Base-by-base conservation (phyloP, 2,888 invertebrate genomes). In the Chironomus tentans region DNA sequence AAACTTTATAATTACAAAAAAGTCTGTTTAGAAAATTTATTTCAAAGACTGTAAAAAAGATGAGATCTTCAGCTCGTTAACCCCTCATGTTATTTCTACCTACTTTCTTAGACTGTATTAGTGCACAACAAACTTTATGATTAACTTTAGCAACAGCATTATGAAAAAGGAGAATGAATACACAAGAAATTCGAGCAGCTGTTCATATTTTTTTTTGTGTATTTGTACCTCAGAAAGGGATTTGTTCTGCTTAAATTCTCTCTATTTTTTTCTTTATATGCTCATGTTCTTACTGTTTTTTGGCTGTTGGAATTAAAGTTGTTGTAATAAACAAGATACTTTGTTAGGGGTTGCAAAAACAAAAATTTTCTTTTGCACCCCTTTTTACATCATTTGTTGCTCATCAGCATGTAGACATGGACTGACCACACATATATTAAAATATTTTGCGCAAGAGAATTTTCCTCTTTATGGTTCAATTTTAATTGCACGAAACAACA, bases 71-170 rank as follows among this genome's bases (percentile, higher is more conserved):
- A 38, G 56, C 15, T 56, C 21, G 47, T 18, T 46, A 70, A 70
- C 68, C 70, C 68, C 70, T 70, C 70, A 24, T 68, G 68, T 38
- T 13, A 24, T 68, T 68, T 38, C 68, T 68, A 68, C 68, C 68
- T 68, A 38, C 56, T 56, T 15, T 56, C 56, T 56, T 56, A 56
- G 28, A 18, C 24, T 70, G 70, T 70, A 24, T 70, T 70, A 50
- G 70, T 70, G 22, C 3, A 15, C 47, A n/a, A 21, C 22, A 24
- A n/a, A n/a, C n/a, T n/a, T n/a, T n/a, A 68, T 22, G n/a, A n/a
- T 28, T 6, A 22, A 28, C 28, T n/a, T 24, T n/a, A 24, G n/a
- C 68, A 47, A 48, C 50, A n/a, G n/a, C n/a, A n/a, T n/a, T n/a
- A n/a, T n/a, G n/a, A n/a, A n/a, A n/a, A n/a, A n/a, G n/a, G n/a